Evolutionary conservation across 1,140 invertebrate genomes (phyloP).

Genomic region (Brachionus calyciflorus): DNA sequence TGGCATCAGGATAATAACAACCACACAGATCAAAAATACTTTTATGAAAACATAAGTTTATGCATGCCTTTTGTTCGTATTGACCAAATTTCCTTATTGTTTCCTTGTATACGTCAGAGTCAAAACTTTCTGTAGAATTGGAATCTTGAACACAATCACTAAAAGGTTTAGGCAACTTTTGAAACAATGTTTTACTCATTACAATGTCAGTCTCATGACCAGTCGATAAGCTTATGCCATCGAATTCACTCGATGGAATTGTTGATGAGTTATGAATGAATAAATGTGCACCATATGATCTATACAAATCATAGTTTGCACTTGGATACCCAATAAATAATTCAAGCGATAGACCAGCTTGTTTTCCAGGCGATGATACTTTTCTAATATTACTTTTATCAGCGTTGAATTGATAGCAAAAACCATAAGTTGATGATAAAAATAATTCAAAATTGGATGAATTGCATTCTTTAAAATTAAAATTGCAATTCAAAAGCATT

Average conservation of each 20-base stretch:
- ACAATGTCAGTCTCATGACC: slow-evolving; percentile 17
- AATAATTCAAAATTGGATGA: not conserved
- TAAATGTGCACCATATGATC: not conserved
- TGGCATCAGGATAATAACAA: not conserved
- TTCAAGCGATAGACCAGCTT: not conserved
- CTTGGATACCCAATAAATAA: not conserved
- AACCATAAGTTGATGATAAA: not conserved
- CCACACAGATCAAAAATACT: not conserved
- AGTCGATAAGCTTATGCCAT: not conserved
- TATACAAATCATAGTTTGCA: not conserved
- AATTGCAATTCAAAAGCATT: not conserved
- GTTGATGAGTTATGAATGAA: not conserved
- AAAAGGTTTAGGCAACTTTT: not conserved
- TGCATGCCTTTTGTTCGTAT: slow-evolving; percentile 17
- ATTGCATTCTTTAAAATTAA: not conserved
- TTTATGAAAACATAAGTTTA: not conserved
- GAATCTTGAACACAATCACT: slow-evolving; percentile 2
- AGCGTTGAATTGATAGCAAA: not conserved
- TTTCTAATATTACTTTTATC: not conserved
- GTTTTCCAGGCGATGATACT: not conserved
- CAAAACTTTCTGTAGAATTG: not conserved
- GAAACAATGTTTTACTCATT: not conserved
- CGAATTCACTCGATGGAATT: not conserved
- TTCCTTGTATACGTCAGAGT: slow-evolving; percentile 22
- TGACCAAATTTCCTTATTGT: not conserved